phyloP scores from a whole-genome alignment of 30 jellyfish, hydroid and myxozoan species.

The Nemopilema nomurai region DNA sequence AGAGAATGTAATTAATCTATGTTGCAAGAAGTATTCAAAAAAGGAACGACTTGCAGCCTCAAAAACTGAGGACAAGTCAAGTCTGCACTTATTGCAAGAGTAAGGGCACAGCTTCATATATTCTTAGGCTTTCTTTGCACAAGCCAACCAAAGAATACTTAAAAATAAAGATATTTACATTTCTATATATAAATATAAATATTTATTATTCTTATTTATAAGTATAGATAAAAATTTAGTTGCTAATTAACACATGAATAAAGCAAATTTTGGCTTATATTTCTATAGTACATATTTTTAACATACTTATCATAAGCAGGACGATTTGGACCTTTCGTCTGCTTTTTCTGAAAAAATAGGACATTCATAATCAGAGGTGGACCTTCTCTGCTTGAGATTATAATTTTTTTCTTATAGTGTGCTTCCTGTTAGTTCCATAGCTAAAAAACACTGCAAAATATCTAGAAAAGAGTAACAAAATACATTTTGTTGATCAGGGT shows the following conservation, averaged over 20 bases:
- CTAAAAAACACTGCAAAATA: too few species aligned
- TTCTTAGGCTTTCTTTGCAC: too few species aligned
- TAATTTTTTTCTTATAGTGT: not conserved
- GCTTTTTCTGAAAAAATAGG: not conserved
- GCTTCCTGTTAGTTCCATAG: not conserved
- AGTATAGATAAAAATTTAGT: not conserved
- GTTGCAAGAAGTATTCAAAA: not conserved
- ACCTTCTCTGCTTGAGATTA: too few species aligned
- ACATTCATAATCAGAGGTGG: not conserved
- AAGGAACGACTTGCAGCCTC: not conserved
- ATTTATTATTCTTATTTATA: too few species aligned
- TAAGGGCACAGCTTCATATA: too few species aligned
- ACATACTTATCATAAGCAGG: not conserved
- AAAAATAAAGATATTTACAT: too few species aligned
- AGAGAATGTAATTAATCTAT: not conserved
- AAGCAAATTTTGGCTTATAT: not conserved
- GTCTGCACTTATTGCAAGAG: too few species aligned
- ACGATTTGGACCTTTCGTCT: not conserved
- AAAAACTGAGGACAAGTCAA: too few species aligned
- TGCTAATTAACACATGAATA: not conserved
- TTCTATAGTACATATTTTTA: not conserved
- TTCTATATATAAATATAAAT: too few species aligned
- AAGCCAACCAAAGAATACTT: too few species aligned
- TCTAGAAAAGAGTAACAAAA: too few species aligned
- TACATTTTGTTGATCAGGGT: too few species aligned